Conservation (phyloP, 1,140 invertebrate genomes). For the Vollenhovia emeryi region DNA sequence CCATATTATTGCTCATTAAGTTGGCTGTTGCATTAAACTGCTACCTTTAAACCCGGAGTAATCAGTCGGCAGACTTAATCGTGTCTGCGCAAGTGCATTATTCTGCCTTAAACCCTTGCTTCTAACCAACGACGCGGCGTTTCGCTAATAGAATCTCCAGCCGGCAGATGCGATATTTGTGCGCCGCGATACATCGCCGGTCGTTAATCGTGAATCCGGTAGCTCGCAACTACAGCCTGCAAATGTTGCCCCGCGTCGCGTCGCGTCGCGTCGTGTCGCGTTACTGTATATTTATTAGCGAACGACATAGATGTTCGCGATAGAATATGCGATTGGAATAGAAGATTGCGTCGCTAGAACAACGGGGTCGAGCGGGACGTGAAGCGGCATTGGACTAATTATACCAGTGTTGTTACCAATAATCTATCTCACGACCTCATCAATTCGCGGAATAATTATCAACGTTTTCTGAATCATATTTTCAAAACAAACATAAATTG, state of each 20-base stretch:
- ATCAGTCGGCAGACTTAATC: constrained; percentile 53
- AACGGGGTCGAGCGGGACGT: constrained; percentile 8
- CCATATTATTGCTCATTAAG: constrained; percentile 31
- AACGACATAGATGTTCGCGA: constrained; percentile 51
- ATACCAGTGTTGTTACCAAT: neutral
- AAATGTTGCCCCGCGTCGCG: constrained; percentile 15
- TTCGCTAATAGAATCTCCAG: constrained; percentile 64
- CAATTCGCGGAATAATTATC: constrained; percentile 18
- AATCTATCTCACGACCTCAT: neutral
- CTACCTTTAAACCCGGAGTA: constrained; percentile 40
- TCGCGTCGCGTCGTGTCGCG: neutral
- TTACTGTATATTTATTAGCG: constrained; percentile 62
- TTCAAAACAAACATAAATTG: neutral
- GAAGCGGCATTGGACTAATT: constrained; percentile 40
- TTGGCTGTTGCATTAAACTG: constrained; percentile 7
- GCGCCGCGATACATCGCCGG: constrained; percentile 49
- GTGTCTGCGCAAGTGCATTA: constrained; percentile 49
- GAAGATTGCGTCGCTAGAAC: constrained; percentile 42
- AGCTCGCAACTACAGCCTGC: constrained; percentile 44
- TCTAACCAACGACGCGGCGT: constrained; percentile 34
- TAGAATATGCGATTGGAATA: constrained; percentile 37
- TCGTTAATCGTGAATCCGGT: constrained; percentile 66
- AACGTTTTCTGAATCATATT: neutral
- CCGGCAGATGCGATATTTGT: constrained; percentile 59
- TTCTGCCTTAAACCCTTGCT: constrained; percentile 35